These are phyloP conservation scores for Heterohyrax brucei DNA, from an alignment of 2,797 vertebrate species.

Conservation along the genomic window DNA sequence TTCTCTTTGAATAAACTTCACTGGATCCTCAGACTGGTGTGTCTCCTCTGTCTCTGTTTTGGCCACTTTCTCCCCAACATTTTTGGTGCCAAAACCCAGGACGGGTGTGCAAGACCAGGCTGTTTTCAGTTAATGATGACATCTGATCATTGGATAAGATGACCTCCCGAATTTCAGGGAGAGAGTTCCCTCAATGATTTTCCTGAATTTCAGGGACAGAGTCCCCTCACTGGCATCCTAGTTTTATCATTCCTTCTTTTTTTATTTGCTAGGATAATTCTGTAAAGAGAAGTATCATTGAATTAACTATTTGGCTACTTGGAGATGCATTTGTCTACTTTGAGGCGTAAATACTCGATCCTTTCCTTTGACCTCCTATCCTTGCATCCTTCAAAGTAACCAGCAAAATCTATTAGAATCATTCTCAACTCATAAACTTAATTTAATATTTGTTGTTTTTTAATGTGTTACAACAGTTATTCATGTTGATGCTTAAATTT, in stretches of 20 bases:
- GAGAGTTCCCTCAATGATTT: too few relatives aligned
- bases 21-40: too few relatives aligned
- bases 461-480: background rate
- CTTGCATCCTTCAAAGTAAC: background rate
- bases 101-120: too few relatives aligned
- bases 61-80: too few relatives aligned
- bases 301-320: background rate
- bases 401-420: background rate
- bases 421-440: slow-evolving; percentile 26
- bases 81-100: too few relatives aligned
- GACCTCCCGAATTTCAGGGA: too few relatives aligned
- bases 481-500: background rate
- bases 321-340: slow-evolving; percentile 20
- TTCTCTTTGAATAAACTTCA: too few relatives aligned
- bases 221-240: background rate
- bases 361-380: slow-evolving; percentile 8
- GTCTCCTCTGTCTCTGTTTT: too few relatives aligned
- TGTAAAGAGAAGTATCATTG: background rate
- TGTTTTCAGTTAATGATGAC: too few relatives aligned
- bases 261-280: slow-evolving; percentile 11
- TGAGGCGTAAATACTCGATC: background rate
- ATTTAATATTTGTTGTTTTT: background rate
- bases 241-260: slow-evolving; percentile 9
- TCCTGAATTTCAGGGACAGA: too few relatives aligned
- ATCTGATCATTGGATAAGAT: too few relatives aligned